Evolutionary conservation across 1,140 invertebrate genomes (phyloP), one percentile per base, ranked within the genome.

Genomic region (Araneus ventricosus): DNA sequence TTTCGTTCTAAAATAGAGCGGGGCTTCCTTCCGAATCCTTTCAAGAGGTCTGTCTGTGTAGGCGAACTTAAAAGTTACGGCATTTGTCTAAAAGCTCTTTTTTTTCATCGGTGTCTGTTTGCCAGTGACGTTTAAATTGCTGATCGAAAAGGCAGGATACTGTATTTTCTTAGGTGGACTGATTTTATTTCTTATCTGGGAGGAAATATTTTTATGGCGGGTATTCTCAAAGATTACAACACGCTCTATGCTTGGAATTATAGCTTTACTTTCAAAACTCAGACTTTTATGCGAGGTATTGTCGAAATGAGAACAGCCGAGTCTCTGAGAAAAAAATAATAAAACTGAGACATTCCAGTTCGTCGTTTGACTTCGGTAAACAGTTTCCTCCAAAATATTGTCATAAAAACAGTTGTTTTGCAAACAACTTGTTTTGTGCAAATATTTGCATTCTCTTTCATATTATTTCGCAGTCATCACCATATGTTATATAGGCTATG

Each of bases 41-140:
- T 70, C 67, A 70, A 34, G 8, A 27, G 4, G 27, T 4, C 67
- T 75, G 70, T 34, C 17, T 75, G 27, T 75, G 34, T 30, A 75
- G 70, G 34, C 70, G 70, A 75, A 34, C 30, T 75, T 34, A 75
- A 75, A 37, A 75, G 70, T 75, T 75, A 37, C 70, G 70, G 70
- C 34, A 30, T 75, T 75, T 75, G 70, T 75, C 70, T 75, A 75
- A 75, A 75, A 75, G 70, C 70, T 75, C 20, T 75, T 37, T 6
- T n/a, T n/a, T 20, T 22, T 4, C 27, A 75, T 75, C 70, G 8
- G 63, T 34, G 70, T 75, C 10, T 75, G 27, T 34, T 34, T 30
- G 30, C 34, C 1, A 2, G 30, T 7, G 4, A 20, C 20, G 34
- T 75, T 37, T 37, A 75, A 30, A 75, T 34, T 37, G 30, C 30